A percentile compares a stretch with the other conserved stretches of the same genome.
Evolutionary conservation across 2,797 vertebrate genomes (phyloP).

Genomic region (Momotus momota): DNA sequence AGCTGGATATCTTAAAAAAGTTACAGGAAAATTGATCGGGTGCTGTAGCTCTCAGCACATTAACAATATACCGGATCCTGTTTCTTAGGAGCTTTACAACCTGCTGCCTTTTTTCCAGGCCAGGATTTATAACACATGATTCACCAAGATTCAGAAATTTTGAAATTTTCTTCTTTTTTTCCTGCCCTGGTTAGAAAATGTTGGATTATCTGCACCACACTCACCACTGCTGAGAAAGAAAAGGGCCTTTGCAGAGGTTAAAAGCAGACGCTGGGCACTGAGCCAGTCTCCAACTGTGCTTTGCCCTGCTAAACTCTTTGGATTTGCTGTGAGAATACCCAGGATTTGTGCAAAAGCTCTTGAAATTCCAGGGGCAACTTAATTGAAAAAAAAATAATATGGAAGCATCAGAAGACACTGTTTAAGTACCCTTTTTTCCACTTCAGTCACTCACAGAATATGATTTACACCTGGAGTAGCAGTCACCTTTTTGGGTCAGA

Average conservation of each 20-base stretch:
- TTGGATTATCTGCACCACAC: not conserved
- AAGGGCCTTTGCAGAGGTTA: slow-evolving; percentile 19
- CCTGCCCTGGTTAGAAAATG: not conserved
- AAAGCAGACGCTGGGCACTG: slow-evolving; percentile 34
- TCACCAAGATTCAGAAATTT: not conserved
- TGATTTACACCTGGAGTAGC: not conserved
- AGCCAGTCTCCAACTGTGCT: slow-evolving; percentile 39
- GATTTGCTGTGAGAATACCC: not conserved
- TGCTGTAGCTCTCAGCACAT: not conserved
- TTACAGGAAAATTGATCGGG: not conserved
- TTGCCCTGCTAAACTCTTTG: slow-evolving; percentile 31
- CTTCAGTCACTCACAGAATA: not conserved
- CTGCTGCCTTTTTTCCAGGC: not conserved
- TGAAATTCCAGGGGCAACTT: slow-evolving; percentile 7
- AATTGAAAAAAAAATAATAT: not conserved
- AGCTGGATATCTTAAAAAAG: not conserved
- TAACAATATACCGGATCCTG: not conserved
- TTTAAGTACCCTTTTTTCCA: not conserved
- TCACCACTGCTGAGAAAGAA: not conserved
- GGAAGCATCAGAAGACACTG: not conserved
- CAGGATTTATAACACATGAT: not conserved
- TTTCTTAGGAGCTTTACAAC: not conserved
- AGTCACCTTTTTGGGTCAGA: not conserved
- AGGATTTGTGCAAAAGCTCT: not conserved
- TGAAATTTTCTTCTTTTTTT: not conserved